Percentiles rank a stretch among this genome's conserved stretches.
These are phyloP conservation scores for Slavum lentiscoides DNA, from an alignment of 2,888 invertebrate genomes.

Conservation along the genomic window DNA sequence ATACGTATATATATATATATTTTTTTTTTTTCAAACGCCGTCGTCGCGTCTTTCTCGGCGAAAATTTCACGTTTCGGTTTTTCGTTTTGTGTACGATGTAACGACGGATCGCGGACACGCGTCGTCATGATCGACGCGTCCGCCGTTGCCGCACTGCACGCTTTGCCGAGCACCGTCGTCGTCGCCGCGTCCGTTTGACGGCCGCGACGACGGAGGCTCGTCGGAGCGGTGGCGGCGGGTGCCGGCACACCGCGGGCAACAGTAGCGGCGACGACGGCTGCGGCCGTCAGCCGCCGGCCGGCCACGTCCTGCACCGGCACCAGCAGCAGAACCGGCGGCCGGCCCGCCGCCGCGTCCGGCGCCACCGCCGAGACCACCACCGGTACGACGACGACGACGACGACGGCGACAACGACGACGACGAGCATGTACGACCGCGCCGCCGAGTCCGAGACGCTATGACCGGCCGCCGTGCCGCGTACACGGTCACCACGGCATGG, in stretches of 20 bases:
- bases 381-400: neutral
- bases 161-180: neutral
- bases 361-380: neutral
- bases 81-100: neutral
- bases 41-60: too few relatives aligned
- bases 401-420: slow-evolving; percentile 1
- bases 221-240: neutral
- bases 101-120: neutral
- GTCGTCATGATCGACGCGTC: neutral
- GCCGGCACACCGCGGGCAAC: too few relatives aligned
- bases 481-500: slow-evolving; percentile 38
- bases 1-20: too few relatives aligned
- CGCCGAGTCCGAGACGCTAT: slow-evolving; percentile 48
- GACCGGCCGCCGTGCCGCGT: slow-evolving; percentile 39
- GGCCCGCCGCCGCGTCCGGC: neutral
- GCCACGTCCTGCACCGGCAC: too few relatives aligned
- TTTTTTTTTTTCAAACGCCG: too few relatives aligned
- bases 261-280: too few relatives aligned
- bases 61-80: too few relatives aligned
- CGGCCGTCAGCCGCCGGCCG: too few relatives aligned
- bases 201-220: neutral
- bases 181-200: neutral
- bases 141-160: neutral
- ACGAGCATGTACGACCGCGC: neutral
- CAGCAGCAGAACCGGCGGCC: too few relatives aligned